Percentiles rank a stretch among this genome's conserved stretches.
Conservation (phyloP, 2,113 vertebrate species). For the Ailurus styani region DNA sequence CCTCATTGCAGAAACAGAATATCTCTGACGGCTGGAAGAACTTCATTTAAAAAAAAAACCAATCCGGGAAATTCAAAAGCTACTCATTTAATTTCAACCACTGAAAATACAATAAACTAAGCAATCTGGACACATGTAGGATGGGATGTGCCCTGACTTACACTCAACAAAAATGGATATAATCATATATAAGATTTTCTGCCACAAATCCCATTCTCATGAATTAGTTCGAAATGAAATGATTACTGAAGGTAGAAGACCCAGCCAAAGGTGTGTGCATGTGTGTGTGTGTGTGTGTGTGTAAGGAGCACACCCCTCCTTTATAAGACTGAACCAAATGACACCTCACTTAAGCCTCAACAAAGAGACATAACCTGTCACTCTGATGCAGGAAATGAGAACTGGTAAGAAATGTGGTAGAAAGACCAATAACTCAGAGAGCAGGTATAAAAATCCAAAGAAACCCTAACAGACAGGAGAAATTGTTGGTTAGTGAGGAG, state of each 20-base stretch:
- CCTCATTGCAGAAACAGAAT: background rate
- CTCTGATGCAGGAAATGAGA: background rate
- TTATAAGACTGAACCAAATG: background rate
- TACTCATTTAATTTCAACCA: constrained; percentile 15
- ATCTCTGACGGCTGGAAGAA: background rate
- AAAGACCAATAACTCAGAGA: background rate
- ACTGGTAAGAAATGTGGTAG: background rate
- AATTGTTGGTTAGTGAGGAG: background rate
- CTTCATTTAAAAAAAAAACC: background rate
- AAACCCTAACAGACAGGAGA: background rate
- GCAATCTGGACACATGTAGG: background rate
- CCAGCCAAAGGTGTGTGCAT: background rate
- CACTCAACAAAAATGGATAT: background rate
- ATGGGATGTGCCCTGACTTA: background rate
- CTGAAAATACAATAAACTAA: background rate
- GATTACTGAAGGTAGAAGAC: background rate
- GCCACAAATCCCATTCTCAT: background rate
- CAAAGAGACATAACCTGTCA: background rate
- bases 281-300: background rate
- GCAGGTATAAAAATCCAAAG: background rate
- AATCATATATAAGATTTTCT: background rate
- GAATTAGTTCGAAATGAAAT: background rate
- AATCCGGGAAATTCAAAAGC: background rate
- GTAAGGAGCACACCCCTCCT: background rate
- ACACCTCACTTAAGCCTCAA: background rate